A percentile compares a stretch with the other conserved stretches of the same genome.
phyloP scores from a whole-genome alignment of 2,888 invertebrate species.

The Rhabditoides inermis region DNA sequence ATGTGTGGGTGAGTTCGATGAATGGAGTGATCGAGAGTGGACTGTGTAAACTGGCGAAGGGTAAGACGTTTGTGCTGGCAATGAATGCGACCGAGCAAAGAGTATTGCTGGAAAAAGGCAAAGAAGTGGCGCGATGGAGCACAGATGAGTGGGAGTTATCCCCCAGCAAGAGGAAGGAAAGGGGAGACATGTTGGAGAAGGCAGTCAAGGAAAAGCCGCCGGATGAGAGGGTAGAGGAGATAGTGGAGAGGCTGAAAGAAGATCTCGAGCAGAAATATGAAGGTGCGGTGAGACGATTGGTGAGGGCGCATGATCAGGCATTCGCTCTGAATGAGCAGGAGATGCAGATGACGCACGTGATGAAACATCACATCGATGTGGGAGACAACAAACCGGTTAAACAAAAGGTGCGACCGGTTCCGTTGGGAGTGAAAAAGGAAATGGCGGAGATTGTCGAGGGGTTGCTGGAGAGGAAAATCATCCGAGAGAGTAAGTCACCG shows the following conservation, averaged over 20 bases:
- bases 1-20: no score
- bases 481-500: conserved; percentile 39
- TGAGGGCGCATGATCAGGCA: background rate
- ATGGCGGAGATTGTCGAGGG: conserved; percentile 6
- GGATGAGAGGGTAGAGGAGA: no score
- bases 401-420: conserved; percentile 2
- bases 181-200: no score
- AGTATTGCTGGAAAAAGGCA: no score
- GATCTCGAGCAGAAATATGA: background rate
- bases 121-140: no score
- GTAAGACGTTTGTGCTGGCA: no score
- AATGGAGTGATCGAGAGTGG: no score
- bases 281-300: background rate
- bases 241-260: conserved; percentile 14
- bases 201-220: no score
- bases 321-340: conserved; percentile 12
- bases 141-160: no score
- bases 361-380: conserved; percentile 9
- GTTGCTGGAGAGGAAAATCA: conserved; percentile 9
- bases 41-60: no score
- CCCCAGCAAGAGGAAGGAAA: no score
- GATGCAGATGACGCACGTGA: conserved; percentile 2
- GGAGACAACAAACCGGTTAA: background rate
- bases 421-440: conserved; percentile 6
- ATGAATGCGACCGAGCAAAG: no score